phyloP scores from a whole-genome alignment of 2,888 invertebrate species.

The Xestia sexstrigata region DNA sequence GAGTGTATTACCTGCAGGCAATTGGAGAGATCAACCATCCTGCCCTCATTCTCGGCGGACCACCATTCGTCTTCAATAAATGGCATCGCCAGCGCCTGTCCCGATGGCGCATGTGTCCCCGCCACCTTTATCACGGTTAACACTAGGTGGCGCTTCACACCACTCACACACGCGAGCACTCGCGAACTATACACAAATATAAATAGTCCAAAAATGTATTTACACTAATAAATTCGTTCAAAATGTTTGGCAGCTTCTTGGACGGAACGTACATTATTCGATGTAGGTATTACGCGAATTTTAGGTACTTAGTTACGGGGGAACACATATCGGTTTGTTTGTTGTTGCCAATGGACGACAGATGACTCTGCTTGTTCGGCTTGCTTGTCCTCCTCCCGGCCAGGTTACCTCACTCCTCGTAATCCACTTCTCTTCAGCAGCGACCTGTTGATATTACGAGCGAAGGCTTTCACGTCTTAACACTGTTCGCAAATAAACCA shows the following conservation, averaged over 20 bases:
- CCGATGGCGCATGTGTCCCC: constrained; percentile 92
- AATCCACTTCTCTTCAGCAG: constrained; percentile 86
- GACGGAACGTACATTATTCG: constrained; percentile 90
- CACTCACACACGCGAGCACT: constrained; percentile 78
- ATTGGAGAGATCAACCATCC: constrained; percentile 97
- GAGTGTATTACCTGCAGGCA: constrained; percentile 93
- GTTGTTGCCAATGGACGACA: constrained; percentile 65
- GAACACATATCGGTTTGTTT: constrained; percentile 84
- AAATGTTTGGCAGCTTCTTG: constrained; percentile 88
- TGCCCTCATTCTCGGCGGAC: constrained; percentile 98
- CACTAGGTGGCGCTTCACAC: constrained; percentile 84
- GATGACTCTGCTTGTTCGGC: constrained; percentile 63
- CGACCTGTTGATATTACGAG: constrained; percentile 84
- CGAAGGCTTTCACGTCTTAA: constrained; percentile 89
- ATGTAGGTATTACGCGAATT: constrained; percentile 78
- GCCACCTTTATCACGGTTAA: constrained; percentile 90
- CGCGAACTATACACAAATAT: constrained; percentile 79
- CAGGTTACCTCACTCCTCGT: constrained; percentile 89
- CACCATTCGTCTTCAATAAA: constrained; percentile 99
- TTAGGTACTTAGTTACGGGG: constrained; percentile 82
- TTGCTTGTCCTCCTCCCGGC: constrained; percentile 70
- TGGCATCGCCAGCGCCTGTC: constrained; percentile 96
- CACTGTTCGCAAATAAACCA: constrained; percentile 50
- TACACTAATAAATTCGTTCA: constrained; percentile 88
- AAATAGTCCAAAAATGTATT: constrained; percentile 79